Conservation (phyloP, 2,113 vertebrate genomes). For the Zingel zingel region DNA sequence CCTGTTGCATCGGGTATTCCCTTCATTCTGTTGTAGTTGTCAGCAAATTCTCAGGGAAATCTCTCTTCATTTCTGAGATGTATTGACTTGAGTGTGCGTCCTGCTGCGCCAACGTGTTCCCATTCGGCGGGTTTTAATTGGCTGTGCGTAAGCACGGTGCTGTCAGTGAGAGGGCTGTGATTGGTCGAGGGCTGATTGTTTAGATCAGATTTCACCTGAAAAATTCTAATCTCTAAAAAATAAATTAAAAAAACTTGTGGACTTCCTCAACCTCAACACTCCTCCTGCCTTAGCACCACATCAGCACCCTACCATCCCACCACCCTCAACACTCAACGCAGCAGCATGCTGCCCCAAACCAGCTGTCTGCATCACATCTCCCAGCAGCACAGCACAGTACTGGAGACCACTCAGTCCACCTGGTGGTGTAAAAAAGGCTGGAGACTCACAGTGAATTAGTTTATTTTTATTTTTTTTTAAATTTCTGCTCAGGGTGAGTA, state of each 20-base stretch:
- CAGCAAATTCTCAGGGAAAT: slow-evolving; percentile 27
- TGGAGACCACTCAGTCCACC: slow-evolving; percentile 19
- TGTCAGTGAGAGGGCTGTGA: slow-evolving; percentile 36
- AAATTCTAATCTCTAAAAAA: slow-evolving; percentile 1
- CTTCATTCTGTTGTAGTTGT: slow-evolving; percentile 33
- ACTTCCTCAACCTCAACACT: slow-evolving; percentile 28
- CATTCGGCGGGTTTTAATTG: slow-evolving; percentile 33
- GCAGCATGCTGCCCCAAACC: slow-evolving; percentile 70
- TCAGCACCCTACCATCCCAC: slow-evolving; percentile 19
- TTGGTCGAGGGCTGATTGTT: slow-evolving; percentile 48
- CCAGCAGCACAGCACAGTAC: slow-evolving; percentile 60
- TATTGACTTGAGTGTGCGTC: slow-evolving; percentile 23
- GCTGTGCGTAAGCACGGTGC: slow-evolving; percentile 40
- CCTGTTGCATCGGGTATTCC: slow-evolving; percentile 46
- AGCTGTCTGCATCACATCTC: slow-evolving; percentile 45
- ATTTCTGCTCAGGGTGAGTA: slow-evolving; percentile 17
- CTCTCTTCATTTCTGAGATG: slow-evolving; percentile 30
- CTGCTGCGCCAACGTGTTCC: slow-evolving; percentile 31
- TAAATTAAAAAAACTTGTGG: too few relatives aligned
- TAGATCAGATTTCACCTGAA: not conserved
- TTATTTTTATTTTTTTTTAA: not conserved
- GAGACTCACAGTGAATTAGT: slow-evolving; percentile 5
- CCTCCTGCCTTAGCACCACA: slow-evolving; percentile 37
- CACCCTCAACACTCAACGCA: not conserved
- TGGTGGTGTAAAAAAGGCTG: slow-evolving; percentile 12